A percentile compares a stretch with the other conserved stretches of the same genome.
Conservation (phyloP, 2,888 invertebrate genomes). For the Cephus spinipes region DNA sequence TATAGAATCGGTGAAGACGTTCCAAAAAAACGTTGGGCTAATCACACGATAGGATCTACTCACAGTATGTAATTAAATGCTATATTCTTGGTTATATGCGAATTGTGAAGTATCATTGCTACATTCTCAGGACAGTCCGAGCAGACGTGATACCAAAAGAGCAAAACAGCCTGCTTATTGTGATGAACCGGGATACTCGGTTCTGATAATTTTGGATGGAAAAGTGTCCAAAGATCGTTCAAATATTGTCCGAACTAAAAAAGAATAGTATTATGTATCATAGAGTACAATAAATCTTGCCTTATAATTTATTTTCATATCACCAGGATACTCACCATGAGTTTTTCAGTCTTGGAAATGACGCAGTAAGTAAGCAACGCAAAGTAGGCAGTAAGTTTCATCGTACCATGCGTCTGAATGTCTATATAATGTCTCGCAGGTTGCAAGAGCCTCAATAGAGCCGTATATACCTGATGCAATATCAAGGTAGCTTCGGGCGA, state of each 20-base stretch:
- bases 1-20: neutral
- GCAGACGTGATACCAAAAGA: conserved; percentile 95
- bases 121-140: conserved; percentile 95
- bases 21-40: neutral
- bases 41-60: neutral
- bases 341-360: conserved; percentile 89
- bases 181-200: conserved; percentile 95
- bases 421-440: conserved; percentile 89
- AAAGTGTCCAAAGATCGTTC: conserved; percentile 92
- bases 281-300: neutral
- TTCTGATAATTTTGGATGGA: conserved; percentile 94
- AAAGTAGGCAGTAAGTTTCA: conserved; percentile 93
- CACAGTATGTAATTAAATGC: conserved; percentile 90
- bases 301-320: neutral
- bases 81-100: conserved; percentile 91
- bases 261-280: conserved; percentile 4
- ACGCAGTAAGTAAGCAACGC: conserved; percentile 92
- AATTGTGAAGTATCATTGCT: conserved; percentile 86
- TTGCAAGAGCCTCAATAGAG: conserved; percentile 80
- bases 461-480: conserved; percentile 78
- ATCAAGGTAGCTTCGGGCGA: conserved; percentile 72
- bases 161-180: conserved; percentile 91
- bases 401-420: conserved; percentile 87
- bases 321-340: conserved; percentile 77
- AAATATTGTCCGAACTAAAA: conserved; percentile 91